A percentile compares a stretch with the other conserved stretches of the same genome.
These are phyloP conservation scores for Malurus cyaneus DNA, from an alignment of 2,113 vertebrate species.

Conservation along the genomic window DNA sequence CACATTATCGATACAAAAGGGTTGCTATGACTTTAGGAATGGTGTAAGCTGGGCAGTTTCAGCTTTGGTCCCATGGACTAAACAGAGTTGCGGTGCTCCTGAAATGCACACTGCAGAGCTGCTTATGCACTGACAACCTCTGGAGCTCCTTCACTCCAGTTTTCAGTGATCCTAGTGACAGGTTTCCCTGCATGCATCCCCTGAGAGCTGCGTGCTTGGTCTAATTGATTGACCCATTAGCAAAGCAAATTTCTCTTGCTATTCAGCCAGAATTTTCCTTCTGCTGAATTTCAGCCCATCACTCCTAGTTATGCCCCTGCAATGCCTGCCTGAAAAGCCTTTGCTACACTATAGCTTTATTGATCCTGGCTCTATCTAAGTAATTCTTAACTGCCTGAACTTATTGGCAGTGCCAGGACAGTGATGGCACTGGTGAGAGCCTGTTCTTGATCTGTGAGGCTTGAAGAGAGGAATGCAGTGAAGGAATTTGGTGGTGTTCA, in stretches of 20 bases:
- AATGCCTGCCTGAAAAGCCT: background rate
- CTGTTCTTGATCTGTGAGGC: background rate
- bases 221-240: slow-evolving; percentile 65
- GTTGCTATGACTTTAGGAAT: background rate
- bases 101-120: background rate
- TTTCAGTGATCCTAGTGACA: slow-evolving; percentile 39
- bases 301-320: slow-evolving; percentile 28
- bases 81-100: background rate
- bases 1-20: background rate
- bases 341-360: slow-evolving; percentile 1
- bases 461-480: background rate
- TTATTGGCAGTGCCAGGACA: background rate
- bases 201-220: background rate
- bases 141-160: background rate
- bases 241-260: slow-evolving; percentile 64
- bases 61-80: background rate
- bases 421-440: background rate
- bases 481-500: background rate
- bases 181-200: background rate
- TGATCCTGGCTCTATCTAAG: background rate
- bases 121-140: slow-evolving; percentile 18
- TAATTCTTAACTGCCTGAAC: background rate
- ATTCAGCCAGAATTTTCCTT: slow-evolving; percentile 60
- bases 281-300: slow-evolving; percentile 58
- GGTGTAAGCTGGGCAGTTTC: background rate